Evolutionary conservation across 2,888 invertebrate genomes (phyloP), one percentile per base, ranked within the genome.

Genomic region (Stegophylla sp.): DNA sequence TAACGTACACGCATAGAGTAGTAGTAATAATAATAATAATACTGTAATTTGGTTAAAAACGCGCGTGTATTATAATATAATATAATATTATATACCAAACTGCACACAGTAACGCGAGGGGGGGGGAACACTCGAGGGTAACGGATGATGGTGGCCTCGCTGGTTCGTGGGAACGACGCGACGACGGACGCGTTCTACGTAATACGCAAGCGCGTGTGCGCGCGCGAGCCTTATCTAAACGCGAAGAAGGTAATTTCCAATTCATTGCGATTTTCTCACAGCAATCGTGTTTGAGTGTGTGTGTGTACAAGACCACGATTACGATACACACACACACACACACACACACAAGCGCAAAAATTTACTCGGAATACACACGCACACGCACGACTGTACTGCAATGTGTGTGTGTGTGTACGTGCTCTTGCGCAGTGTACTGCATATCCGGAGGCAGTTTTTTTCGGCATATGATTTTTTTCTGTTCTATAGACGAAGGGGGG

Each of bases 81-180:
- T n/a, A n/a, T n/a, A n/a, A n/a, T n/a, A n/a, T n/a, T n/a, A n/a
- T n/a, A n/a, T n/a, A n/a, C n/a, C n/a, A n/a, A n/a, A n/a, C n/a
- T n/a, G n/a, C n/a, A n/a, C n/a, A n/a, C n/a, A n/a, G n/a, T n/a
- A 34, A 34, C 34, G 34, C 34, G 7, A 3, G 34, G 34, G 34
- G 7, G 4, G 34, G 34, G 34, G n/a, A 64, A 64, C 51, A 64
- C 63, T 64, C 12, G 28, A 64, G 56, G 53, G 76, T 66, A 56
- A 66, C 66, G 66, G 66, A 26, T 53, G 51, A 64, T 26, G 41
- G 20, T n/a, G 34, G 69, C 20, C 10, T 9, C 56, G 34, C 2
- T 34, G 64, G 67, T 76, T 64, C 75, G 75, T 76, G 75, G 75
- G 75, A 76, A 76, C 75, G 61, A 41, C 53, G 15, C 51, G 51